Evolutionary conservation across 2,888 invertebrate species (phyloP).

Genomic region (Scaptomyza parva): DNA sequence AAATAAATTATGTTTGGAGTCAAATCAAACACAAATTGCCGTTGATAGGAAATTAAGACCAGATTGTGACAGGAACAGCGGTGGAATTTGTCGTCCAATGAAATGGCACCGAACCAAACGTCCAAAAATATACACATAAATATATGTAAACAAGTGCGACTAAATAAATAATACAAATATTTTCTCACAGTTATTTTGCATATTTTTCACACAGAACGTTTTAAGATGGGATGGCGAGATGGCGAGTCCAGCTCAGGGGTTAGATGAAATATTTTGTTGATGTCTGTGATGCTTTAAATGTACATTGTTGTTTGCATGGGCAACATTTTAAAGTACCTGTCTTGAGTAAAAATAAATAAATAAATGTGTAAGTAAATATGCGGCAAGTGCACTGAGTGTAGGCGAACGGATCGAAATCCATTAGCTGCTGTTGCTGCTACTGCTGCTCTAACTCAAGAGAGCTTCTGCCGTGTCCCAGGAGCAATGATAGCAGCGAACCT

Average conservation of each 20-base stretch:
- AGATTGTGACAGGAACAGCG: too few relatives aligned
- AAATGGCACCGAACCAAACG: too few relatives aligned
- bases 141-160: conserved; percentile 20
- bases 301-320: conserved; percentile 49
- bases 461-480: conserved; percentile 66
- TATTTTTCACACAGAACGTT: conserved; percentile 47
- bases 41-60: too few relatives aligned
- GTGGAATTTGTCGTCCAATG: too few relatives aligned
- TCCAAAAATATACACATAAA: too few relatives aligned
- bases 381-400: conserved; percentile 24
- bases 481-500: conserved; percentile 76
- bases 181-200: conserved; percentile 72
- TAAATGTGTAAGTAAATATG: conserved; percentile 61
- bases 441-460: conserved; percentile 22
- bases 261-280: conserved; percentile 31
- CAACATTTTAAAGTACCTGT: conserved; percentile 62
- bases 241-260: not conserved
- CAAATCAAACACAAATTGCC: too few relatives aligned
- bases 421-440: conserved; percentile 49
- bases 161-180: conserved; percentile 68
- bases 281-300: conserved; percentile 22
- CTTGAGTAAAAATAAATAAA: conserved; percentile 71
- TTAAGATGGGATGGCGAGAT: conserved; percentile 19
- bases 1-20: not conserved
- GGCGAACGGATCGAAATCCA: conserved; percentile 66